These are phyloP conservation scores for Ptychoptera albimana DNA, from an alignment of 2,888 invertebrate genomes.

Conservation along the genomic window DNA sequence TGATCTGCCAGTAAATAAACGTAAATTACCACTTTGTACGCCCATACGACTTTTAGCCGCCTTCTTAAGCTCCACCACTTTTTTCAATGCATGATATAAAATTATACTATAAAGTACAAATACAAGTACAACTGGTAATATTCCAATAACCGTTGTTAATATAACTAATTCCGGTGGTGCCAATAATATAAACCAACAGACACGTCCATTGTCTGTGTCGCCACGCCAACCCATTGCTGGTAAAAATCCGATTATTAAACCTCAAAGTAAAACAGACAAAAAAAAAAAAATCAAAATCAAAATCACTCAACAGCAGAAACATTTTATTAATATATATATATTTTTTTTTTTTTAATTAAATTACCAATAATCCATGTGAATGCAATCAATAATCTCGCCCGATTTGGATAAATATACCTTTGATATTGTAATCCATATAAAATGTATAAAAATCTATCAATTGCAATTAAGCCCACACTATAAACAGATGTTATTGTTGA, in stretches of 20 bases:
- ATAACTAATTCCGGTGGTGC: conserved; percentile 38
- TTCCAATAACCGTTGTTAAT: conserved; percentile 37
- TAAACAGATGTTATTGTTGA: conserved; percentile 46
- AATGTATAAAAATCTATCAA: conserved; percentile 48
- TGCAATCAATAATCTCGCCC: conserved; percentile 38
- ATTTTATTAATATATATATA: neutral
- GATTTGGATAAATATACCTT: conserved; percentile 39
- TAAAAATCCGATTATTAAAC: conserved; percentile 39
- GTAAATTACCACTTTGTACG: conserved; percentile 21
- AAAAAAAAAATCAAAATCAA: neutral
- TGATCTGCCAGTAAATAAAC: conserved; percentile 17
- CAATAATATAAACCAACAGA: conserved; percentile 41
- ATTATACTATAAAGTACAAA: conserved; percentile 40
- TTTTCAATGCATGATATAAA: conserved; percentile 38
- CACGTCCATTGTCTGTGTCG: conserved; percentile 32
- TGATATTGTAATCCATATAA: conserved; percentile 46
- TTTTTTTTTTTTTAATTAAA: conserved; percentile 8
- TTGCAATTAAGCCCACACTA: conserved; percentile 44
- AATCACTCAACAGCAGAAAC: neutral
- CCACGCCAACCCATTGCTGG: conserved; percentile 43
- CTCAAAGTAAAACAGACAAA: conserved; percentile 23
- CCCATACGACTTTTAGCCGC: conserved; percentile 26
- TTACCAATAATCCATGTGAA: conserved; percentile 41
- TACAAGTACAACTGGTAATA: conserved; percentile 33
- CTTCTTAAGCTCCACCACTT: conserved; percentile 32